phyloP scores from a whole-genome alignment of 1,140 invertebrate species.

The Augochlora pura region DNA sequence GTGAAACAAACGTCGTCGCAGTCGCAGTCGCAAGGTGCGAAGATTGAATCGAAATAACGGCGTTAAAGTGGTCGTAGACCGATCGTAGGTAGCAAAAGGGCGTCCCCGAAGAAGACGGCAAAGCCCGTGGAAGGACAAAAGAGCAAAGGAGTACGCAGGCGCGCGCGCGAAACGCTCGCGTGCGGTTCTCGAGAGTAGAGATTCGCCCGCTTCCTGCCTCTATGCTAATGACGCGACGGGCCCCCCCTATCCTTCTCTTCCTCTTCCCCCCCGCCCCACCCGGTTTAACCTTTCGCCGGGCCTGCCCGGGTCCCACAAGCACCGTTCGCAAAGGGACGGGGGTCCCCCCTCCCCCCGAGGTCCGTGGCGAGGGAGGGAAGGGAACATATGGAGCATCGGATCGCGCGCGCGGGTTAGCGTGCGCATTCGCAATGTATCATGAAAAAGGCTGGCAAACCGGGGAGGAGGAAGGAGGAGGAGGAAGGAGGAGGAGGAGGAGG shows the following conservation, averaged over 20 bases:
- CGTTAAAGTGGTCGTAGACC: no score
- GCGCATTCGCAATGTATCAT: slow-evolving; percentile 78
- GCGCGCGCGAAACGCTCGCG: slow-evolving; percentile 44
- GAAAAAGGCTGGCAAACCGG: slow-evolving; percentile 60
- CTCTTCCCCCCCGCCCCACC: slow-evolving; percentile 44
- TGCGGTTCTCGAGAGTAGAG: slow-evolving; percentile 48
- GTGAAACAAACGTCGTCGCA: no score
- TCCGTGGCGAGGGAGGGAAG: no score
- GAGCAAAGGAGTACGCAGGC: no score
- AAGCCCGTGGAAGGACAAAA: no score
- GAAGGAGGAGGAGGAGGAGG: no score
- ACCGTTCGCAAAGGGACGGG: slow-evolving; percentile 13
- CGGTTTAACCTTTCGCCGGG: slow-evolving; percentile 40
- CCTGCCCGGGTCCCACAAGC: slow-evolving; percentile 16
- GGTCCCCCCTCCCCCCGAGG: no score
- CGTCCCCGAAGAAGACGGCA: no score
- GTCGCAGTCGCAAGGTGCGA: no score
- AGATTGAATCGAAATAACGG: no score
- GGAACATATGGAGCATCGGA: slow-evolving; percentile 70
- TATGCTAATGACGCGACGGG: slow-evolving; percentile 60
- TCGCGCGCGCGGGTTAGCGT: slow-evolving; percentile 68
- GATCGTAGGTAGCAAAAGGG: no score
- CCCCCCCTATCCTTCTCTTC: slow-evolving; percentile 19
- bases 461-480: slow-evolving; percentile 4
- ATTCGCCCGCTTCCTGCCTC: slow-evolving; percentile 61